Evolutionary conservation across 2,113 vertebrate species (phyloP), one percentile per base, ranked within the genome.

Genomic region (Brachyhypopomus gauderio): DNA sequence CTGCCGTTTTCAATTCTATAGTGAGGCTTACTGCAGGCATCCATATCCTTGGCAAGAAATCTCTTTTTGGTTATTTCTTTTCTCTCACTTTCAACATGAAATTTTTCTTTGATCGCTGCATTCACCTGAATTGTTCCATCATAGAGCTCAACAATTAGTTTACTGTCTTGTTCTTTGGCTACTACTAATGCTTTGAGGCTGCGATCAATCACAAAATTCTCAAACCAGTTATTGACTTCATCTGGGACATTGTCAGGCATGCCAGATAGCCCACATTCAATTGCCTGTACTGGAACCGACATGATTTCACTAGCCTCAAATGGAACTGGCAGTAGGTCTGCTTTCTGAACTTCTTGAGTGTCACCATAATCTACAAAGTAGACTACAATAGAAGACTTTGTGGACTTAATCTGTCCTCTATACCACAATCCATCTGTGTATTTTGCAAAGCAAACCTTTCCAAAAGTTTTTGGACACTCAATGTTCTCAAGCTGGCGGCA

Each of bases 311-410:
- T 90, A 11, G 95, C 95, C 85, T 96, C 92, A 60, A n/a, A 87
- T 58, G 96, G 96, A 86, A 99, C 87, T 27, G 93, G 93, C 80
- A 97, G 90, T 76, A 98, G 69, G 60, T 95, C 85, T 6, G 92
- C 91, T 55, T 87, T 86, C 8, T 91, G 87, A 56, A 96, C 85
- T 23, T 88, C 73, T 58, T 94, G 88, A 4, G 91, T 94, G 86
- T 98, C 94, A 0, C 98, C 98, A 85, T 96, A 98, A 90, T 99
- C 98, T 83, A 99, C 97, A 93, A 98, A 98, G 63, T 97, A 93
- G 19, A 98, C 91, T 52, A 91, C 74, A 12, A 86, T 83, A 0
- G 77, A 89, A 6, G 94, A 92, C 0, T 91, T 87, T 84, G 85
- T 88, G 77, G 91, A 90, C 48, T 78, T 90, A 75, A 96, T 90